Base-by-base conservation (phyloP, 2,888 invertebrate species). In the Philopedon plagiatum region DNA sequence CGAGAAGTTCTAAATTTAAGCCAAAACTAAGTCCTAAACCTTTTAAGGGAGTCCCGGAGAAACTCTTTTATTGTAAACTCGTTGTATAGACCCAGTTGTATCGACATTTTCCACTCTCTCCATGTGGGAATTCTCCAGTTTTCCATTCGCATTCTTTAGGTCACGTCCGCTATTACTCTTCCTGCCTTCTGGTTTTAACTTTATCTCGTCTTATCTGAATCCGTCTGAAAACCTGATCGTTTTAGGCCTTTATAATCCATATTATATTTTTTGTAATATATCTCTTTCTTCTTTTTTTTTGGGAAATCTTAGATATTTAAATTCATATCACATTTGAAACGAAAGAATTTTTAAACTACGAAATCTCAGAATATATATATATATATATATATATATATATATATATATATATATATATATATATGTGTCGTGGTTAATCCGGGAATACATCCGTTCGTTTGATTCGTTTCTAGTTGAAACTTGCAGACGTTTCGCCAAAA, bases 141-240 rank as follows among this genome's bases (percentile, higher is more conserved):
- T 71, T 68, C 67, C 63, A 67, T 66, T 67, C 56, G 60, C 73
- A 65, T 70, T 70, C 74, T 74, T 71, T 66, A 71, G 74, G 74
- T 74, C 74, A 74, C 74, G 74, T 71, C 70, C 70, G 69, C 74
- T 65, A 74, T 74, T 74, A 71, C 65, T 74, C 74, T 74, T 69
- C 39, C 37, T 56, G 69, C 41, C 74, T 74, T 70, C 74, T 66
- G 74, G 70, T 74, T 71, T 70, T 64, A 66, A 68, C 73, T 68
- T 73, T 73, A 73, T 73, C 73, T 68, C 56, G 57, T 60, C 74
- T 71, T 73, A 73, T 73, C 73, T 67, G 66, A 72, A 66, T 72
- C 62, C 66, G 67, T 44, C 61, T 60, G 49, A 64, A 60, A 58
- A 70, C 70, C 70, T 58, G 64, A 70, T 70, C 57, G 70, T 54